Conservation (phyloP, 2,797 vertebrate species). For the Dryobates pubescens region DNA sequence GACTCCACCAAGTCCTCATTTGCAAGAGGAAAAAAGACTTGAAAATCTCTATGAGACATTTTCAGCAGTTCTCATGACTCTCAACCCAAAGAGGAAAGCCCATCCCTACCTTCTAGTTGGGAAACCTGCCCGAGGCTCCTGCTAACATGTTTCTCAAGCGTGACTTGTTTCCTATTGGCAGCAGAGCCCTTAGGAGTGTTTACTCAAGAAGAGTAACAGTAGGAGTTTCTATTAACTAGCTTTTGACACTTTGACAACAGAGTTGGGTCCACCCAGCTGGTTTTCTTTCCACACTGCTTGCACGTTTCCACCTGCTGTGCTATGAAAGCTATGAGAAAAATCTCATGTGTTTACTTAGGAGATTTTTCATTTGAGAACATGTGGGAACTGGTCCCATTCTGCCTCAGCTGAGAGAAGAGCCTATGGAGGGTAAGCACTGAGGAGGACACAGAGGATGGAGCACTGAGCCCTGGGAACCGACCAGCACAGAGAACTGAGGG, state of each 20-base stretch:
- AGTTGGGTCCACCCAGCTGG: background rate
- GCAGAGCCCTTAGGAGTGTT: background rate
- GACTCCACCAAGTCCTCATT: background rate
- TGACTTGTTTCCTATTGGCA: background rate
- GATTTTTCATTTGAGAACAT: background rate
- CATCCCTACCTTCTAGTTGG: background rate
- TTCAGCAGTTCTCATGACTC: background rate
- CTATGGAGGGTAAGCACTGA: fast-evolving
- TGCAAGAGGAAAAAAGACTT: background rate
- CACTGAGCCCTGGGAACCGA: background rate
- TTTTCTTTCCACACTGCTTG: background rate
- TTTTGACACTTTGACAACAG: background rate
- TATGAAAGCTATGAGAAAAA: slow-evolving; percentile 16
- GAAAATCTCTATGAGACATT: background rate
- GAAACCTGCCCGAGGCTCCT: background rate
- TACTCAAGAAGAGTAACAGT: background rate
- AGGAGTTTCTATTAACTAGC: background rate
- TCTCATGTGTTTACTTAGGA: background rate
- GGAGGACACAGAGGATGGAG: background rate
- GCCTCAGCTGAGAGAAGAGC: background rate
- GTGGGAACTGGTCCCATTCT: background rate
- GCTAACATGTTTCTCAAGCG: fast-evolving
- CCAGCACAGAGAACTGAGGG: fast-evolving
- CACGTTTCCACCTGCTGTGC: background rate
- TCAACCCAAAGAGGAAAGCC: background rate